Evolutionary conservation across 2,888 invertebrate genomes (phyloP), one percentile per base, ranked within the genome.

Genomic region (Drosophila ustulata): DNA sequence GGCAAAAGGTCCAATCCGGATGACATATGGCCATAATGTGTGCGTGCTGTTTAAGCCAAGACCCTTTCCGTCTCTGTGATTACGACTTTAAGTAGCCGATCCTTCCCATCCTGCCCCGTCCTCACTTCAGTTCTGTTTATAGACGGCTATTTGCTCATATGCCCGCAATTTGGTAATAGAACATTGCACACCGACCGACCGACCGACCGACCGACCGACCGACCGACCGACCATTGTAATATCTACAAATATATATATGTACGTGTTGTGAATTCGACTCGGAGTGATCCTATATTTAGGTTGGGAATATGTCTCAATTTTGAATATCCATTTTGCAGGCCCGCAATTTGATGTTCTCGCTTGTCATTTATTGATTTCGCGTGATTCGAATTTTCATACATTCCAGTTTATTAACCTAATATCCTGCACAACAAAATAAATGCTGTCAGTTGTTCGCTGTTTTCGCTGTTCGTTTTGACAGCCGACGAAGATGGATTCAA

Each of bases 1-100:
- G 25, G 39, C 37, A 30, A 62, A 45, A 59, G 65, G 65, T 78
- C 65, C 51, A 52, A 49, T 32, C 71, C 51, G 55, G 43, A 71
- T 79, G 77, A 77, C 77, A 79, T 79, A 77, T 71, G 80, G 76
- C 71, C 57, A n/a, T 39, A 66, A 66, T 75, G 75, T 57, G 55
- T 69, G 74, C 53, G 78, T 62, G 75, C 55, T 34, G 41, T 46
- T 58, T 53, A 49, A 57, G 72, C 18, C 43, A 59, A 59, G 71
- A 37, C 39, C 62, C 52, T 62, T 71, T 66, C 50, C 51, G 62
- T 53, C 56, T 49, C 59, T 59, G 37, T 62, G 75, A 69, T 75
- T 78, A 63, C 75, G 25, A 50, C 49, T 50, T 23, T 41, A 23
- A 25, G 34, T 26, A 23, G 18, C 18, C n/a, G 39, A 13, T 41